Conservation (phyloP, 2,113 vertebrate species). For the Panthera tigris region DNA sequence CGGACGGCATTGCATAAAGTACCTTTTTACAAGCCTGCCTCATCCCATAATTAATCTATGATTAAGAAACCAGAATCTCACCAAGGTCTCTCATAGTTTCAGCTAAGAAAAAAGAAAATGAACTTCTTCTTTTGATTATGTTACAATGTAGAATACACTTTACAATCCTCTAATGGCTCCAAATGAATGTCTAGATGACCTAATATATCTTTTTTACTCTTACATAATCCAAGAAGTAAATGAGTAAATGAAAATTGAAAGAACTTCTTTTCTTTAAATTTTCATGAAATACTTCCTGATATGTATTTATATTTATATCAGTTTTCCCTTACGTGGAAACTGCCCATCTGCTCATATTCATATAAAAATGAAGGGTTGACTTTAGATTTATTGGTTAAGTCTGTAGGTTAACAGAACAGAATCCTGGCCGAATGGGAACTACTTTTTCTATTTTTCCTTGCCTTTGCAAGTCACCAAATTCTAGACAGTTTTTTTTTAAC, state of each 20-base stretch:
- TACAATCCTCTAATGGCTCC: neutral
- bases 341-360: neutral
- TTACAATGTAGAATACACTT: neutral
- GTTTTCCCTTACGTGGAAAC: neutral
- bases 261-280: slow-evolving; percentile 9
- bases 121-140: slow-evolving; percentile 4
- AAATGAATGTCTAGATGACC: neutral
- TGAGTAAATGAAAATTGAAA: neutral
- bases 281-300: neutral
- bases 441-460: neutral
- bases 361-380: neutral
- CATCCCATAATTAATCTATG: neutral
- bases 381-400: neutral
- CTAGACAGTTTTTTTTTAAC: neutral
- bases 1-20: neutral
- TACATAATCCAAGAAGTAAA: neutral
- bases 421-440: neutral
- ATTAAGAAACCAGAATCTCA: slow-evolving; percentile 27
- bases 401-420: neutral
- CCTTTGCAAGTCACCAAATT: neutral
- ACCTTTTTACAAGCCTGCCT: neutral
- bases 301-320: neutral
- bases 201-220: neutral
- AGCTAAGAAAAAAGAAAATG: slow-evolving; percentile 35
- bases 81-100: neutral